These are phyloP conservation scores for Plumapathes pennacea DNA, from an alignment of 92 coral and sea anemone species.

Conservation along the genomic window DNA sequence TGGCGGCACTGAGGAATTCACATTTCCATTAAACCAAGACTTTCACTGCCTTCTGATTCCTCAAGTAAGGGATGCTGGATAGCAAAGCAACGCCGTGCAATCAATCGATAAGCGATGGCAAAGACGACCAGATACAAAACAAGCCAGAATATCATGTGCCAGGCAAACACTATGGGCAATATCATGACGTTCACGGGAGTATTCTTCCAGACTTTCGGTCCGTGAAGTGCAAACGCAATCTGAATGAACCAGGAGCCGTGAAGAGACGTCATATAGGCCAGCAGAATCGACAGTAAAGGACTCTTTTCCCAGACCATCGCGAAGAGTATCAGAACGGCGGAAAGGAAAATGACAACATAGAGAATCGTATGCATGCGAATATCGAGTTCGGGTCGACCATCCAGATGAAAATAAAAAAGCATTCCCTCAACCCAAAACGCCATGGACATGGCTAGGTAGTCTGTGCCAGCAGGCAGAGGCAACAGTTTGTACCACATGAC, in stretches of 20 bases:
- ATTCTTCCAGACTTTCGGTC: slow-evolving; percentile 26
- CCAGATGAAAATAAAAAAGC: slow-evolving; percentile 45
- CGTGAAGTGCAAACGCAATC: slow-evolving; percentile 38
- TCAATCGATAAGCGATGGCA: too few species aligned
- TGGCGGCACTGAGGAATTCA: too few species aligned
- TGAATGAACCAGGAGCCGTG: slow-evolving; percentile 62
- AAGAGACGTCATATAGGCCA: slow-evolving; percentile 23
- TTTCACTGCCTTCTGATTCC: too few species aligned
- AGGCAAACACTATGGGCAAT: too few species aligned
- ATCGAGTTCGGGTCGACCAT: slow-evolving; percentile 53
- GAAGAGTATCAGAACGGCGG: slow-evolving; percentile 20
- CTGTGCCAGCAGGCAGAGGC: slow-evolving; percentile 33
- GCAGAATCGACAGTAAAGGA: slow-evolving; percentile 14
- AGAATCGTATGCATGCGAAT: slow-evolving; percentile 53
- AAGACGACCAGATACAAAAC: too few species aligned
- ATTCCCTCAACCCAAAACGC: slow-evolving; percentile 55
- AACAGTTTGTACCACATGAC: slow-evolving; percentile 16
- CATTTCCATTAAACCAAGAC: too few species aligned
- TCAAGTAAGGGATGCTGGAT: too few species aligned
- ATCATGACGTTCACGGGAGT: slow-evolving; percentile 3
- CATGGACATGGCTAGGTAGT: slow-evolving; percentile 23
- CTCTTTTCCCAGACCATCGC: slow-evolving; percentile 23
- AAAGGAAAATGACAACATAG: slow-evolving; percentile 34
- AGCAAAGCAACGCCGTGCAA: too few species aligned
- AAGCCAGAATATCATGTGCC: too few species aligned